phyloP scores from a whole-genome alignment of 2,797 vertebrate genomes.

The Erpetoichthys calabaricus region DNA sequence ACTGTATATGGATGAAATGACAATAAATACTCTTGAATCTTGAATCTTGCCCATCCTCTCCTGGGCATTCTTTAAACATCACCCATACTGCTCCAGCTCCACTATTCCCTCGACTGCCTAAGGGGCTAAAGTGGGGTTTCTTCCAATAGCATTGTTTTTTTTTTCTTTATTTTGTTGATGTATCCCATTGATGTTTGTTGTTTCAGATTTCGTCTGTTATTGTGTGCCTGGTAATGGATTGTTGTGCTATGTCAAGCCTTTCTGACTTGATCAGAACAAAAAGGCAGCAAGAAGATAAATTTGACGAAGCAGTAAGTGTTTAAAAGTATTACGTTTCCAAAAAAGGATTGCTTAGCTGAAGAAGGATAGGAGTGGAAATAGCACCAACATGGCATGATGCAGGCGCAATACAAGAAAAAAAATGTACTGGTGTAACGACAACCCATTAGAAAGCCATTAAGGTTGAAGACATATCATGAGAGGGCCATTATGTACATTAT shows the following conservation, averaged over 20 bases:
- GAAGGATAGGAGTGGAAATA: no score
- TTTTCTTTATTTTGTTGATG: background rate
- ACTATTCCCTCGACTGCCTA: no score
- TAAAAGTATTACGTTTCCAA: background rate
- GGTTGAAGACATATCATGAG: background rate
- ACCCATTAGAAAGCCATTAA: background rate
- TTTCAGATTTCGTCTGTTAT: slow-evolving; percentile 43
- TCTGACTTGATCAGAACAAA: slow-evolving; percentile 29
- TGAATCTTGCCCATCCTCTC: no score
- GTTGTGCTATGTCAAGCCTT: slow-evolving; percentile 28
- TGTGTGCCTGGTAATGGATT: slow-evolving; percentile 54
- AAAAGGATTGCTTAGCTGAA: background rate
- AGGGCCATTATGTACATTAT: background rate
- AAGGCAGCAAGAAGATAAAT: slow-evolving; percentile 22
- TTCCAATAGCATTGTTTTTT: background rate
- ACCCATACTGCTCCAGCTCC: no score
- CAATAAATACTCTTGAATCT: no score
- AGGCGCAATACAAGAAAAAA: background rate
- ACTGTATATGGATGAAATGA: no score
- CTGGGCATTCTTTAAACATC: no score
- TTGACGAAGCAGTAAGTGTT: slow-evolving; percentile 31
- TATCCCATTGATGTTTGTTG: background rate
- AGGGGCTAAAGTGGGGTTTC: no score
- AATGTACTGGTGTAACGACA: background rate
- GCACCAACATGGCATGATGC: no score